Percentiles rank a stretch among this genome's conserved stretches.
Evolutionary conservation across 2,113 vertebrate genomes (phyloP).

Genomic region (Mandrillus leucophaeus): DNA sequence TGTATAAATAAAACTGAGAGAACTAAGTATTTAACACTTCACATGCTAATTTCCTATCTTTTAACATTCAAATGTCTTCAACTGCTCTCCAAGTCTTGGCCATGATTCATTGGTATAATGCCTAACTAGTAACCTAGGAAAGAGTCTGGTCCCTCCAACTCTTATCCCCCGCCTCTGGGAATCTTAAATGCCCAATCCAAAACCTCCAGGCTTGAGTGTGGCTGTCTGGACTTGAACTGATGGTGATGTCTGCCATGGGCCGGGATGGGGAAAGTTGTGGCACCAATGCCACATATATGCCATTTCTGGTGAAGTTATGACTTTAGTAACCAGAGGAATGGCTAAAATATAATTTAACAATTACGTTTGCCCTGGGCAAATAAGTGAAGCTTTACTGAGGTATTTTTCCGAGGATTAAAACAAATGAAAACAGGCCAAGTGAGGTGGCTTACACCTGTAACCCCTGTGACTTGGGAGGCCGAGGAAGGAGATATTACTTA

Average conservation of each 20-base stretch:
- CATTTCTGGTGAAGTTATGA: slow-evolving; percentile 24
- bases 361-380: neutral
- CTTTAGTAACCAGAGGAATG: neutral
- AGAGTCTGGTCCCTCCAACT: neutral
- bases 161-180: neutral
- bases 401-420: neutral
- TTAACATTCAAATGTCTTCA: slow-evolving; percentile 13
- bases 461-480: too few relatives aligned
- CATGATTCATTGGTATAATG: neutral
- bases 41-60: neutral
- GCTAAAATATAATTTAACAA: slow-evolving; percentile 31
- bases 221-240: neutral
- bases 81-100: neutral
- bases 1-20: neutral
- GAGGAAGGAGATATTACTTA: too few relatives aligned
- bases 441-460: too few relatives aligned
- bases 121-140: neutral
- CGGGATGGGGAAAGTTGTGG: neutral
- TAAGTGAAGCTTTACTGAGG: neutral
- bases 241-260: neutral
- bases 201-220: neutral
- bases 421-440: neutral
- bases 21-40: neutral
- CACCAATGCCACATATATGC: neutral
- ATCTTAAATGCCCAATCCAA: neutral